phyloP scores from a whole-genome alignment of 1,140 invertebrate species.

The Calephelis nemesis region DNA sequence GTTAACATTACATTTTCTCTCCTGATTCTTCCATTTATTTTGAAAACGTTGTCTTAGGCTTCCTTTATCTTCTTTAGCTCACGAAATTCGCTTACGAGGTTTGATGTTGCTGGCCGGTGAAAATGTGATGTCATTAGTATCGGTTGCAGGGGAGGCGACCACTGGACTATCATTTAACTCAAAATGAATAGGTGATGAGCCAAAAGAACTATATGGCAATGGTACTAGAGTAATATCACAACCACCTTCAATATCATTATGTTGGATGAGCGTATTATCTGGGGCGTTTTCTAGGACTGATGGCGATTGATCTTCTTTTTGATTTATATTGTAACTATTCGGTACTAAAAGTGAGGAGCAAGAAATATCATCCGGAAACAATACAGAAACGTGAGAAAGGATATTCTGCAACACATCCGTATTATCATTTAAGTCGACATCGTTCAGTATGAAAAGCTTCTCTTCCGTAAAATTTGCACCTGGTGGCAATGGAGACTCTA shows the following conservation, averaged over 20 bases:
- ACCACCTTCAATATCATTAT: no score
- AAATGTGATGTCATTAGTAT: no score
- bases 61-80: not conserved
- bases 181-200: constrained; percentile 8
- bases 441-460: not conserved
- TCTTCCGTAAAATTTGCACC: no score
- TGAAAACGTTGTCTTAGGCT: constrained; percentile 20
- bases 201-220: constrained; percentile 18
- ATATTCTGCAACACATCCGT: constrained; percentile 2
- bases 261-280: not conserved
- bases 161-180: not conserved
- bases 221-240: constrained; percentile 14
- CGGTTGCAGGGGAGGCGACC: no score
- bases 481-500: not conserved
- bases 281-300: not conserved
- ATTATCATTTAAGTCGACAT: constrained; percentile 1
- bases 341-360: not conserved
- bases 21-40: constrained; percentile 20
- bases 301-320: not conserved
- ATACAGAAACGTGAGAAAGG: not conserved
- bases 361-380: not conserved
- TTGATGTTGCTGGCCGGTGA: no score
- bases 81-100: not conserved
- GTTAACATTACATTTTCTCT: constrained; percentile 25
- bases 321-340: not conserved